Evolutionary conservation across 2,113 vertebrate genomes (phyloP).

Genomic region (Perca schrenkii): DNA sequence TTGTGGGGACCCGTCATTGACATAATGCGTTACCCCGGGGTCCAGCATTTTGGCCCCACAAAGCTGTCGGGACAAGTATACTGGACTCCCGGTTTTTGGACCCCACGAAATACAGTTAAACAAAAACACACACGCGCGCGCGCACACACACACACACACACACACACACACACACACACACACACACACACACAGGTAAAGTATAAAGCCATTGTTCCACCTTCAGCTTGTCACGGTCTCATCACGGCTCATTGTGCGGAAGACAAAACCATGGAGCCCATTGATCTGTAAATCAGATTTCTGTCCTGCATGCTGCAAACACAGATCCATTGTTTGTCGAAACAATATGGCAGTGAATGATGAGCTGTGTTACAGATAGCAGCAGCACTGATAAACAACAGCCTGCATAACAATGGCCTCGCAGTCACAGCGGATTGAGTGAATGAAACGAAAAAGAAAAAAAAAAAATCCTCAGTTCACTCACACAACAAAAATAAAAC

Average conservation of each 20-base stretch:
- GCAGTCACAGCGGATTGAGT: slow-evolving; percentile 12
- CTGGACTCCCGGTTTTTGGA: too few species aligned
- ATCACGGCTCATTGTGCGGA: slow-evolving; percentile 66
- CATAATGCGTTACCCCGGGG: too few species aligned
- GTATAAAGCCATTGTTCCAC: slow-evolving; percentile 54
- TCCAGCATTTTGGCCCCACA: too few species aligned
- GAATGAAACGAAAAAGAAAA: background rate
- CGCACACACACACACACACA: background rate
- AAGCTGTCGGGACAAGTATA: too few species aligned
- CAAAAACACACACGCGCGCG: background rate
- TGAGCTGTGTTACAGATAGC: slow-evolving; percentile 70
- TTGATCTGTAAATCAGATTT: slow-evolving; percentile 71
- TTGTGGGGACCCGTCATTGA: too few species aligned
- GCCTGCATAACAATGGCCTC: slow-evolving; percentile 66
- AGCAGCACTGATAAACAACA: slow-evolving; percentile 69
- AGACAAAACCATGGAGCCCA: slow-evolving; percentile 55
- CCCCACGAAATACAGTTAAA: too few species aligned
- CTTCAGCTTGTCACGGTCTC: slow-evolving; percentile 55
- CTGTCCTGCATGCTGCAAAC: slow-evolving; percentile 41
- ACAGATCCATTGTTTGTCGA: slow-evolving; percentile 69
- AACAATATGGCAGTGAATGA: slow-evolving; percentile 76
- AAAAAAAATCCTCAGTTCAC: slow-evolving; percentile 10
- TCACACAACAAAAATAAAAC: slow-evolving; percentile 5
- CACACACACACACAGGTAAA: slow-evolving; percentile 3
- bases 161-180: slow-evolving; percentile 5